phyloP scores from a whole-genome alignment of 2,113 vertebrate genomes.

The Psephotus haematonotus region DNA sequence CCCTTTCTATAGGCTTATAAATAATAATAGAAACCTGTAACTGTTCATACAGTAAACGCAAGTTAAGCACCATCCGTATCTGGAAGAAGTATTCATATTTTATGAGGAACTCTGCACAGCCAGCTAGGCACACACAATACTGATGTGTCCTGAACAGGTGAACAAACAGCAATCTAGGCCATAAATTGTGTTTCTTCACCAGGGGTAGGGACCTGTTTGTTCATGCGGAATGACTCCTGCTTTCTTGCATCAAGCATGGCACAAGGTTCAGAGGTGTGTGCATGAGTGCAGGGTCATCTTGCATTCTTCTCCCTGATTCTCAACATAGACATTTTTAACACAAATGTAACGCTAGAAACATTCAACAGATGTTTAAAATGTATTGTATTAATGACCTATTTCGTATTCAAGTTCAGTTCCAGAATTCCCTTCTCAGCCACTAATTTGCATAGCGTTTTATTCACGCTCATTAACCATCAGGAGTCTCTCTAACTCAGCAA shows the following conservation, averaged over 20 bases:
- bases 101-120: background rate
- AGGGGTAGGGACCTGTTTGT: background rate
- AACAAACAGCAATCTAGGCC: background rate
- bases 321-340: background rate
- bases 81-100: slow-evolving; percentile 50
- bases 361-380: slow-evolving; percentile 23
- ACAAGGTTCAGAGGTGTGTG: background rate
- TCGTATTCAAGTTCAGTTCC: slow-evolving; percentile 43
- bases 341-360: background rate
- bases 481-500: slow-evolving; percentile 40
- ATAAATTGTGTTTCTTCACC: background rate
- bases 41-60: slow-evolving; percentile 8
- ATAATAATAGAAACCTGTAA: slow-evolving; percentile 51
- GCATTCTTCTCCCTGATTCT: background rate
- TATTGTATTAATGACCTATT: slow-evolving; percentile 30
- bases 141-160: background rate
- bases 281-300: fast-evolving
- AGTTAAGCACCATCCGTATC: background rate
- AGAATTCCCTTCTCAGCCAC: slow-evolving; percentile 30
- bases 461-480: slow-evolving; percentile 17
- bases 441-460: slow-evolving; percentile 43
- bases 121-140: background rate
- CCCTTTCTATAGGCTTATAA: slow-evolving; percentile 17
- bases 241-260: background rate
- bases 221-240: background rate